Conservation (phyloP, 2,113 vertebrate species). For the Gopherus evgoodei region DNA sequence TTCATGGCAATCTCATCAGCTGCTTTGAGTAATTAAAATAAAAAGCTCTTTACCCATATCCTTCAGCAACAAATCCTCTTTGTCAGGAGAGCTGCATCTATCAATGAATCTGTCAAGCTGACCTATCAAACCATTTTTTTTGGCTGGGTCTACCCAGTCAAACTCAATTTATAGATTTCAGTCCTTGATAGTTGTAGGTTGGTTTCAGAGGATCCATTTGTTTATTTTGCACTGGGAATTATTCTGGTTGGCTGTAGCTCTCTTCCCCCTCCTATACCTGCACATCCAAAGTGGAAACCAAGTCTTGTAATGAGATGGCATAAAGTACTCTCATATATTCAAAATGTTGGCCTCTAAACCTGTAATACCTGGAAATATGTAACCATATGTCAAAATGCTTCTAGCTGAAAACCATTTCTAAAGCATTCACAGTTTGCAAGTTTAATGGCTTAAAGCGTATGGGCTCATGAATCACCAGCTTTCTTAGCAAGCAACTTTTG, state of each 20-base stretch:
- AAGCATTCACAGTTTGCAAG: slow-evolving; percentile 71
- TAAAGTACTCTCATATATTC: slow-evolving; percentile 73
- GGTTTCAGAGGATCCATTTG: slow-evolving; percentile 62
- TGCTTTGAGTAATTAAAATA: slow-evolving; percentile 15
- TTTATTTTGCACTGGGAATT: slow-evolving; percentile 58
- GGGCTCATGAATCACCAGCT: slow-evolving; percentile 71
- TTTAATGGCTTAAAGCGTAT: slow-evolving; percentile 73
- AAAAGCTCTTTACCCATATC: background rate
- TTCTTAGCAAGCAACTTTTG: slow-evolving; percentile 69
- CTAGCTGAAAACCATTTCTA: slow-evolving; percentile 63
- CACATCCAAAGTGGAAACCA: slow-evolving; percentile 49
- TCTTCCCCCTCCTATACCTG: slow-evolving; percentile 51
- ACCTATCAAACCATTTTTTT: slow-evolving; percentile 38
- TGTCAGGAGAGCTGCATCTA: slow-evolving; percentile 25
- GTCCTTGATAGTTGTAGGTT: slow-evolving; percentile 59
- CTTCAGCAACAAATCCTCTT: slow-evolving; percentile 19
- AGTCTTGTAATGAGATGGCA: slow-evolving; percentile 68
- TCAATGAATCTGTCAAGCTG: slow-evolving; percentile 40
- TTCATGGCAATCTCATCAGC: background rate
- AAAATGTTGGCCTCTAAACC: slow-evolving; percentile 71
- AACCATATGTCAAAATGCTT: slow-evolving; percentile 74
- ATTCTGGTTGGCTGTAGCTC: slow-evolving; percentile 38
- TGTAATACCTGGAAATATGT: slow-evolving; percentile 73
- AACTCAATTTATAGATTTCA: slow-evolving; percentile 62
- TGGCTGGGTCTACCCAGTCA: slow-evolving; percentile 43